A percentile compares a stretch with the other conserved stretches of the same genome.
Conservation (phyloP, 2,888 invertebrate genomes). For the Argyresthia albistria region DNA sequence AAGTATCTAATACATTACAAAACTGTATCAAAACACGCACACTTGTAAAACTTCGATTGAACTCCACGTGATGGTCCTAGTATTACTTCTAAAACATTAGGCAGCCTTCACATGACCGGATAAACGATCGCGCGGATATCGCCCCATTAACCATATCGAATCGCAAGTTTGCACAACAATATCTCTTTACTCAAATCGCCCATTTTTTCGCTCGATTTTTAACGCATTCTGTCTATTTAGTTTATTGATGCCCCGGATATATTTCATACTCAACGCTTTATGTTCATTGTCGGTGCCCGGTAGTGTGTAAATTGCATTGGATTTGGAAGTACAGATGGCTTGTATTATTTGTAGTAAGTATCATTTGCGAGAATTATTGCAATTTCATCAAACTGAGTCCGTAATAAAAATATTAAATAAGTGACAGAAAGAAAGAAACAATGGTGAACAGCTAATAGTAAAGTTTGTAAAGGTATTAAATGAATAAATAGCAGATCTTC, state of each 20-base stretch:
- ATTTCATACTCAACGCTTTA: constrained; percentile 24
- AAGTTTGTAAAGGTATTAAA: too few species aligned
- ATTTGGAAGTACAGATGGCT: constrained; percentile 48
- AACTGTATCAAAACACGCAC: too few species aligned
- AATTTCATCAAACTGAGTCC: background rate
- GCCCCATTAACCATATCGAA: constrained; percentile 66
- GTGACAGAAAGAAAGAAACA: too few species aligned
- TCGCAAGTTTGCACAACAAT: constrained; percentile 62
- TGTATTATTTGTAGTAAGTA: background rate
- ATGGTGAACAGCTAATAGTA: too few species aligned
- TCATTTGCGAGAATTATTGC: constrained; percentile 22
- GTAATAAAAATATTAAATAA: background rate
- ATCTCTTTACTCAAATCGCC: constrained; percentile 61
- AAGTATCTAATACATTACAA: too few species aligned
- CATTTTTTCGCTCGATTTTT: constrained; percentile 57
- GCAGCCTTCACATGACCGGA: constrained; percentile 55
- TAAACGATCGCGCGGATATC: constrained; percentile 45
- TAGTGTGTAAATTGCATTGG: constrained; percentile 67
- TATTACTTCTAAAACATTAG: constrained; percentile 61
- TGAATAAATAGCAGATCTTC: too few species aligned
- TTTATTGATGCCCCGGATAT: constrained; percentile 26
- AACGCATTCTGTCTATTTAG: constrained; percentile 49
- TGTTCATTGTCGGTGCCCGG: constrained; percentile 23
- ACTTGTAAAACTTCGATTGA: too few species aligned
- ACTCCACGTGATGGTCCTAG: background rate